Conservation (phyloP, 1,140 invertebrate species). For the Lasaia peninsularis region DNA sequence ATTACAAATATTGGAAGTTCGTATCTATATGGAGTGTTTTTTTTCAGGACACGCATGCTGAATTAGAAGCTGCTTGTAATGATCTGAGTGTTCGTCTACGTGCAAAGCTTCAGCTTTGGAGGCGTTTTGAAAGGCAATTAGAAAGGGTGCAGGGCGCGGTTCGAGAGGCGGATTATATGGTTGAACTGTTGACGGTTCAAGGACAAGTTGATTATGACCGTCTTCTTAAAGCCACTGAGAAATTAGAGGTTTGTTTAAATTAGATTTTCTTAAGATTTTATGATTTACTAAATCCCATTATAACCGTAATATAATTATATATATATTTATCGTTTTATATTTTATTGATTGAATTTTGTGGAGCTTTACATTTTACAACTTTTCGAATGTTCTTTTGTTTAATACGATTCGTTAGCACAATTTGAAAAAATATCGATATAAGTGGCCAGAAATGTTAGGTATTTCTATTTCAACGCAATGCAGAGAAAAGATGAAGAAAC, state of each 20-base stretch:
- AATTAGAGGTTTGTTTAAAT: slow-evolving; percentile 83
- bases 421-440: no score
- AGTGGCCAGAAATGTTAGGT: no score
- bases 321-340: no score
- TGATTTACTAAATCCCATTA: neutral
- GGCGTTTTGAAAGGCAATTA: slow-evolving; percentile 84
- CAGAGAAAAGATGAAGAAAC: no score
- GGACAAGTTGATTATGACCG: slow-evolving; percentile 89
- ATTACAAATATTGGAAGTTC: neutral
- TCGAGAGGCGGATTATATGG: slow-evolving; percentile 90
- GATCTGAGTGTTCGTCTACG: slow-evolving; percentile 81
- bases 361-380: no score
- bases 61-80: slow-evolving; percentile 82
- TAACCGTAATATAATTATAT: no score
- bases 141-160: slow-evolving; percentile 88
- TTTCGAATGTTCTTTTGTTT: no score
- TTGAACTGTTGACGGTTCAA: slow-evolving; percentile 87
- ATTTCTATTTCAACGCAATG: no score
- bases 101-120: slow-evolving; percentile 83
- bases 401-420: no score
- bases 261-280: neutral
- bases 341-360: no score
- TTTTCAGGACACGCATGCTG: slow-evolving; percentile 82
- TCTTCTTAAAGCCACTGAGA: slow-evolving; percentile 86
- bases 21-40: neutral